Evolutionary conservation across 1,140 invertebrate genomes (phyloP).

Genomic region (Pissodes strobi): DNA sequence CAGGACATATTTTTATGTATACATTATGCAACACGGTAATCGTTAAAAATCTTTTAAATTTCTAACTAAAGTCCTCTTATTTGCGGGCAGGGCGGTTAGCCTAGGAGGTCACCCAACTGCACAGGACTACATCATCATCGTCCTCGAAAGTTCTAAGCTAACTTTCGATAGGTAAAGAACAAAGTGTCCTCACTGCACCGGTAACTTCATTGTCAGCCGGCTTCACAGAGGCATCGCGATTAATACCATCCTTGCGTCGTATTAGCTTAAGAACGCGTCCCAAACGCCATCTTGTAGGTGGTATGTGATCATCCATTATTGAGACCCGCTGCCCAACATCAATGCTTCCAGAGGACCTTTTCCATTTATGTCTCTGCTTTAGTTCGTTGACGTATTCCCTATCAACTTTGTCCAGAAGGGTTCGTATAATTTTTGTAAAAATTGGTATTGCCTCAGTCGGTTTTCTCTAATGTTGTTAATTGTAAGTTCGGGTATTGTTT

Average conservation of each 20-base stretch:
- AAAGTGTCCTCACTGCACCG: not conserved
- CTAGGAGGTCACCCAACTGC: no score
- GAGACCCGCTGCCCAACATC: not conserved
- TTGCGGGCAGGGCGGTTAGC: no score
- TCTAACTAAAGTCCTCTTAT: no score
- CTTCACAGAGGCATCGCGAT: slow-evolving; percentile 24
- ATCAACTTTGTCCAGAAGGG: not conserved
- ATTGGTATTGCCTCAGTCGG: not conserved
- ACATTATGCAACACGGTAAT: no score
- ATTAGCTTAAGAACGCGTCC: slow-evolving; percentile 32
- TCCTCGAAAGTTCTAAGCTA: no score
- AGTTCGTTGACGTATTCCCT: not conserved
- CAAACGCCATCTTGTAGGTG: slow-evolving; percentile 36
- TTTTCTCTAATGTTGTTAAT: no score
- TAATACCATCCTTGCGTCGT: slow-evolving; percentile 32
- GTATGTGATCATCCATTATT: not conserved
- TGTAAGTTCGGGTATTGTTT: not conserved
- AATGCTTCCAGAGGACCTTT: not conserved
- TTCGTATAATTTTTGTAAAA: not conserved
- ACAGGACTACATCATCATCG: no score
- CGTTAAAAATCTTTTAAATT: no score
- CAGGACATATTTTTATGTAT: no score
- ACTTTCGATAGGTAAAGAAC: no score
- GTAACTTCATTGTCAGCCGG: slow-evolving; percentile 38
- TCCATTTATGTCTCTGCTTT: not conserved